Base-by-base conservation (phyloP, 1,140 invertebrate species). In the Agrypnia vestita region DNA sequence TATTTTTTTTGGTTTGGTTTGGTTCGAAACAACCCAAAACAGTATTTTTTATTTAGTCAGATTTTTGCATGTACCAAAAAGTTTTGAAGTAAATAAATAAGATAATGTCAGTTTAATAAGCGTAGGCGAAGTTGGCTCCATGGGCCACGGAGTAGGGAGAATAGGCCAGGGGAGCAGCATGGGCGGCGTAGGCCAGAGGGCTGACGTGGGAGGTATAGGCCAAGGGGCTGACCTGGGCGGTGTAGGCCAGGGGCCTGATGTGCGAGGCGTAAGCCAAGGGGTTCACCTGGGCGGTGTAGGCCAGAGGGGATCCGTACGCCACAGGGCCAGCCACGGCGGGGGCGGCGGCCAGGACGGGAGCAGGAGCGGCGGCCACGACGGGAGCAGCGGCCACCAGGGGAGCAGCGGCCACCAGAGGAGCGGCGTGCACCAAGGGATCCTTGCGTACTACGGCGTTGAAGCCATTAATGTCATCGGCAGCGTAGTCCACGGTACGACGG, bases 401-500 rank as follows among this genome's bases (percentile, higher is more conserved):
- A 73, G 51, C 89, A 85, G 8, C 64, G 19, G 83, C 84, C 35
- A 78, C 71, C 64, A 74, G 44, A 13, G 74, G 77, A 51, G 76
- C 79, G 47, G 76, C 78, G 51, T 55, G 62, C 73, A 78, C 71
- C 46, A 80, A 69, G 59, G 81, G 78, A 73, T 83, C 81, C 72
- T 78, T 81, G 72, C 77, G 83, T 62, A 82, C 84, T 67, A 84
- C 81, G 76, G 76, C 84, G 84, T 78, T 84, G 78, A 82, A 83
- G 35, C 92, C 92, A 78, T 92, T 92, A 53, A 92, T 86, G 25
- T 91, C 86, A 85, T 92, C 91, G 15, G 91, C 90, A n/a, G 90
- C 87, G 84, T 91, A 92, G 83, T 91, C 90, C 0, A 92, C 92
- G 7, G 89, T 87, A 44, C 91, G 90, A 46, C 90, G 86, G 3